Evolutionary conservation across 2,888 invertebrate genomes (phyloP).

Genomic region (Adelognathus sp.): DNA sequence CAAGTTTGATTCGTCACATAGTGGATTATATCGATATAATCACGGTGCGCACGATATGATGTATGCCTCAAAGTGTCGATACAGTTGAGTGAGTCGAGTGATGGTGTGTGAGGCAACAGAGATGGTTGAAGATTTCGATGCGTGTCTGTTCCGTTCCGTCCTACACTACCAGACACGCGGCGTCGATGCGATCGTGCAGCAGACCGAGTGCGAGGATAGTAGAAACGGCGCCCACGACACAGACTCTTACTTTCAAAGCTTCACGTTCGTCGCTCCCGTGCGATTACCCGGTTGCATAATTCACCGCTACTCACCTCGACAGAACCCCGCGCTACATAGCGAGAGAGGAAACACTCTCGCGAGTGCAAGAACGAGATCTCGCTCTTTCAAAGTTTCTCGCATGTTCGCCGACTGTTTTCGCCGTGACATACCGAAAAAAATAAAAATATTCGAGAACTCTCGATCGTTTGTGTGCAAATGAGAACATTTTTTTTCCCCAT

Average conservation of each 20-base stretch:
- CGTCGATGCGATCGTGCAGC: constrained; percentile 22
- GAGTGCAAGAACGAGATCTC: constrained; percentile 13
- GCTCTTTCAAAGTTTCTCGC: constrained; percentile 34
- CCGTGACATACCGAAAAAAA: constrained; percentile 2
- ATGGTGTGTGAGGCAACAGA: constrained; percentile 35
- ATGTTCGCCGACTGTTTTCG: constrained; percentile 22
- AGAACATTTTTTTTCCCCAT: not conserved
- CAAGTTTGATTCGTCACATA: too few relatives aligned
- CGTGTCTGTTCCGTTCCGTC: constrained; percentile 52
- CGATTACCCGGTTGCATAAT: constrained; percentile 56
- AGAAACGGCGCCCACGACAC: constrained; percentile 58
- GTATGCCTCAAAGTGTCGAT: not conserved
- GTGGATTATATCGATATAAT: too few relatives aligned
- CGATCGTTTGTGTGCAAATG: constrained; percentile 42
- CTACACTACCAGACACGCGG: constrained; percentile 14
- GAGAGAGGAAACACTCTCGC: constrained; percentile 2
- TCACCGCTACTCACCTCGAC: constrained; percentile 46
- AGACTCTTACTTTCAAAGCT: constrained; percentile 78
- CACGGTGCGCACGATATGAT: too few relatives aligned
- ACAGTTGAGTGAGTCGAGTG: not conserved
- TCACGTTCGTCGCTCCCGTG: constrained; percentile 52
- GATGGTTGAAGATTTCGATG: constrained; percentile 17
- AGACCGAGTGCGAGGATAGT: constrained; percentile 48
- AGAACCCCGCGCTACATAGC: constrained; percentile 25
- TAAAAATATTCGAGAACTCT: constrained; percentile 3